A percentile compares a stretch with the other conserved stretches of the same genome.
phyloP scores from a whole-genome alignment of 2,797 vertebrate genomes.

The Labeo calbasu region DNA sequence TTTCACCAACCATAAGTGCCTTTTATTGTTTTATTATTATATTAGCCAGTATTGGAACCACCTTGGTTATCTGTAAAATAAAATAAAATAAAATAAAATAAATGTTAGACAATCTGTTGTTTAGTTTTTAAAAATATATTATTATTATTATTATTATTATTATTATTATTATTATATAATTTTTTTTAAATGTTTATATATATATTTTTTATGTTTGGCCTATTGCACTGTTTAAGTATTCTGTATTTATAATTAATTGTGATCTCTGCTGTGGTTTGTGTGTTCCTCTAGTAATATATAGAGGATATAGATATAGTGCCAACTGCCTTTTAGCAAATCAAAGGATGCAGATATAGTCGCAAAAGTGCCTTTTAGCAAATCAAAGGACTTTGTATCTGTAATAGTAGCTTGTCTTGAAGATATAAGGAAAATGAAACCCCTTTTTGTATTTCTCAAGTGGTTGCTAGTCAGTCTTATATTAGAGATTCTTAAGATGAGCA shows the following conservation, averaged over 20 bases:
- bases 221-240: neutral
- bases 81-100: no score
- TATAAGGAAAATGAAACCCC: neutral
- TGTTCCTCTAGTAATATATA: neutral
- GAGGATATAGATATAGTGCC: neutral
- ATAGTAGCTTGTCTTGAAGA: slow-evolving; percentile 9
- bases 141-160: neutral
- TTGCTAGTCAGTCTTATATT: neutral
- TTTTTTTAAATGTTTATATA: no score
- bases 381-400: neutral
- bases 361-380: neutral
- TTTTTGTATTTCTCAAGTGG: slow-evolving; percentile 9
- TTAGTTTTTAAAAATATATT: no score
- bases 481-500: neutral
- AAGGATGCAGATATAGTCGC: neutral
- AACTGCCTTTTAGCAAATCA: neutral
- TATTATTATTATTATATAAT: no score
- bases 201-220: neutral
- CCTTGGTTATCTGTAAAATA: neutral
- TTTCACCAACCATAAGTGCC: neutral
- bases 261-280: neutral
- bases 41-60: neutral
- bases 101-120: no score
- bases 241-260: neutral
- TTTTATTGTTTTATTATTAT: neutral